Evolutionary conservation across 2,888 invertebrate genomes (phyloP).

Genomic region (Laothoe populi): DNA sequence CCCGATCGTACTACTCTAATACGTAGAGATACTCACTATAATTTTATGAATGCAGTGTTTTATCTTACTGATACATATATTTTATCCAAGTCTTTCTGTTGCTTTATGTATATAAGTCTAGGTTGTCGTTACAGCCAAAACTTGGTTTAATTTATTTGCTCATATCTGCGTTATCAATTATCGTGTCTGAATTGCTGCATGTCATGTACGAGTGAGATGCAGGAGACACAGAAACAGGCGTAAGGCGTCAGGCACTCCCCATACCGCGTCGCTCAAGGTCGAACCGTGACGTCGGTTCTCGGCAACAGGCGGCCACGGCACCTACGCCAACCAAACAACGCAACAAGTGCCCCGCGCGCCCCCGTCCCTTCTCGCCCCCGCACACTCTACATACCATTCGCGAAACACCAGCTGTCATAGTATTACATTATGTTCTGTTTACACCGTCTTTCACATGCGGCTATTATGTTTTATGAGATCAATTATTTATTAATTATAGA

Average conservation of each 20-base stretch:
- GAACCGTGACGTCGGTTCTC: slow-evolving; percentile 67
- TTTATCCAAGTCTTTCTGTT: no score
- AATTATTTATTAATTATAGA: not conserved
- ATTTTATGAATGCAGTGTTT: no score
- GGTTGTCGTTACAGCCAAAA: not conserved
- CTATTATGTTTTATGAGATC: slow-evolving; percentile 19
- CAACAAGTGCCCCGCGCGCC: slow-evolving; percentile 80
- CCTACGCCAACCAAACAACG: slow-evolving; percentile 76
- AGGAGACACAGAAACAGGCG: slow-evolving; percentile 41
- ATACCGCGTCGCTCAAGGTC: slow-evolving; percentile 69
- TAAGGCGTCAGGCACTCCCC: slow-evolving; percentile 48
- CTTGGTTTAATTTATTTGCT: not conserved
- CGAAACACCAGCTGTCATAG: slow-evolving; percentile 62
- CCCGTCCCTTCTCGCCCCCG: slow-evolving; percentile 66
- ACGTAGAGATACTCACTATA: no score
- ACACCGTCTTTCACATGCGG: slow-evolving; percentile 31
- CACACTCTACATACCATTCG: slow-evolving; percentile 65
- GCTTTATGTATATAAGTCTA: not conserved
- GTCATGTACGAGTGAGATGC: slow-evolving; percentile 31
- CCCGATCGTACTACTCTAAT: slow-evolving; percentile 65
- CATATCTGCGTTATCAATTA: slow-evolving; percentile 13
- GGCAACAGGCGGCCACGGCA: slow-evolving; percentile 75
- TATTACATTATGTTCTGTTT: slow-evolving; percentile 38
- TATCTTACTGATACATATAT: not conserved
- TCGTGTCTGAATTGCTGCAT: slow-evolving; percentile 28